phyloP scores from a whole-genome alignment of 2,113 vertebrate genomes.

The Melanerpes aurifrons region DNA sequence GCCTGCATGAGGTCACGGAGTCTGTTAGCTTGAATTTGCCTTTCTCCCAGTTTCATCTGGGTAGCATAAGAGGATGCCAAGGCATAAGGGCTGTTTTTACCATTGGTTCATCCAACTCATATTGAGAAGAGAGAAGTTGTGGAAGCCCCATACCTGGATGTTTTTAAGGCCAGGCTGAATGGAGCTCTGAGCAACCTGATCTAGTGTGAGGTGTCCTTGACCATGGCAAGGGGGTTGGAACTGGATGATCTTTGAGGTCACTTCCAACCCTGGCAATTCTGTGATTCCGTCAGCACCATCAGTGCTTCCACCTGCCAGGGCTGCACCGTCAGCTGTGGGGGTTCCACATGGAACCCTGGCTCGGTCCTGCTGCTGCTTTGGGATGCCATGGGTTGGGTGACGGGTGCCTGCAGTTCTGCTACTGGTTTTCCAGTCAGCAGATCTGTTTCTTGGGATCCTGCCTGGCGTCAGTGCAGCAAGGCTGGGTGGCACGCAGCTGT shows the following conservation, averaged over 20 bases:
- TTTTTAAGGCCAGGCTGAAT: no score
- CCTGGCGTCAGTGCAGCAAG: not conserved
- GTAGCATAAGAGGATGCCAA: not conserved
- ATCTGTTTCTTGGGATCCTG: not conserved
- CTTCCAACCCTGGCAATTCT: no score
- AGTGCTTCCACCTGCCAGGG: not conserved
- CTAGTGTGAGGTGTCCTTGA: no score
- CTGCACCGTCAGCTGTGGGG: not conserved
- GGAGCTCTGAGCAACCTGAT: no score
- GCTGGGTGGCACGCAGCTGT: not conserved
- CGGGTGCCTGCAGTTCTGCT: accelerated
- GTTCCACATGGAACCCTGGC: not conserved
- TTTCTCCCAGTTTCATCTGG: accelerated
- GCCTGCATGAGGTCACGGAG: not conserved
- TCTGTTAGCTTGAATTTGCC: not conserved
- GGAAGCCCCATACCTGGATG: no score
- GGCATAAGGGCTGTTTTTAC: not conserved
- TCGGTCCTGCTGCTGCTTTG: not conserved
- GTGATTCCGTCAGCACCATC: not conserved
- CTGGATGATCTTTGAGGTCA: no score
- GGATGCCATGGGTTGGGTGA: accelerated
- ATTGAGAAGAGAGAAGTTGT: not conserved
- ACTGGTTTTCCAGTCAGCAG: not conserved
- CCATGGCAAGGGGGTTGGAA: no score
- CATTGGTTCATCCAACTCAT: not conserved